Evolutionary conservation across 2,113 vertebrate species (phyloP).

Genomic region (Ovis canadensis): DNA sequence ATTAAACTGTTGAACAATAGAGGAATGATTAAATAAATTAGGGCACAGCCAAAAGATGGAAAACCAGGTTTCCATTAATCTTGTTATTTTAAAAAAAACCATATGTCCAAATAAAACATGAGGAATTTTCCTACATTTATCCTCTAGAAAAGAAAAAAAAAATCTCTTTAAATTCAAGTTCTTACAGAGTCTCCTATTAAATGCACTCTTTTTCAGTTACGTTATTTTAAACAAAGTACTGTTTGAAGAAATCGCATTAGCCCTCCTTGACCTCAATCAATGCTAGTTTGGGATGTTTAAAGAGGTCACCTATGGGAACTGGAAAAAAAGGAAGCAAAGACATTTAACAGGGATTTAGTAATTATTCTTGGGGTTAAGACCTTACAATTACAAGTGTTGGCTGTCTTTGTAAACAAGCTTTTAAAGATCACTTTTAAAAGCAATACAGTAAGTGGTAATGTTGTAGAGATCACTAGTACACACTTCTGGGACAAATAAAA

Average conservation of each 20-base stretch:
- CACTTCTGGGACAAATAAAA: neutral
- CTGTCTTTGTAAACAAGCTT: constrained; percentile 61
- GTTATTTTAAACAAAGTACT: constrained; percentile 58
- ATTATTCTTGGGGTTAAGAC: constrained; percentile 46
- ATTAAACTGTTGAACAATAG: constrained; percentile 52
- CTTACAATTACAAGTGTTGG: constrained; percentile 28
- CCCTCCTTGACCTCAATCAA: constrained; percentile 66
- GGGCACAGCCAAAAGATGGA: neutral
- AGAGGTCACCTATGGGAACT: constrained; percentile 38
- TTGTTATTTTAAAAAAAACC: constrained; percentile 21
- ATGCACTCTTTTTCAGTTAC: constrained; percentile 27
- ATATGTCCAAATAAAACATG: neutral
- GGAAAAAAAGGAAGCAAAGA: constrained; percentile 27
- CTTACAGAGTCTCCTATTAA: constrained; percentile 41
- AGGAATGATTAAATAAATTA: constrained; percentile 63
- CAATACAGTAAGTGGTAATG: neutral
- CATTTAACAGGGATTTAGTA: constrained; percentile 50
- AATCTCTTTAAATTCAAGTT: constrained; percentile 52
- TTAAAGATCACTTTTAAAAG: constrained; percentile 63
- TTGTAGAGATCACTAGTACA: neutral
- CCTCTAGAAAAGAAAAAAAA: constrained; percentile 28
- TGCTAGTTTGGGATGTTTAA: constrained; percentile 55
- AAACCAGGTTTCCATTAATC: constrained; percentile 45
- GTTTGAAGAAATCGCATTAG: constrained; percentile 67
- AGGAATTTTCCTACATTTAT: constrained; percentile 45